A percentile compares a stretch with the other conserved stretches of the same genome.
phyloP scores from a whole-genome alignment of 1,140 invertebrate species.

The Dendrolimus punctatus region DNA sequence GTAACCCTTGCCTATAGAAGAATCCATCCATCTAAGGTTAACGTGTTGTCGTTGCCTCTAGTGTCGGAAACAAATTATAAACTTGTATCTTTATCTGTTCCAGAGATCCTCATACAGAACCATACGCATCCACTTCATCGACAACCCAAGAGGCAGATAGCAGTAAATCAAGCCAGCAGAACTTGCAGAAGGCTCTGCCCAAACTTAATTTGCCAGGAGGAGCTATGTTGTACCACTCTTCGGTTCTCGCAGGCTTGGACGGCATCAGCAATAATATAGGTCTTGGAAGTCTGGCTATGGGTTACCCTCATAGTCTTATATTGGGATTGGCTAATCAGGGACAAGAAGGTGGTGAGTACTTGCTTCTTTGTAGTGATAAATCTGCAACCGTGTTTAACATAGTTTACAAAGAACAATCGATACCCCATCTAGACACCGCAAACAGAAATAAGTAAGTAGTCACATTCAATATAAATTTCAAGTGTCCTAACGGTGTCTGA shows the following conservation, averaged over 20 bases:
- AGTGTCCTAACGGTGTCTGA: no score
- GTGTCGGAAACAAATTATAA: no score
- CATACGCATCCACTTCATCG: conserved; percentile 45
- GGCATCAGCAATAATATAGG: conserved; percentile 49
- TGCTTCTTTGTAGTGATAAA: no score
- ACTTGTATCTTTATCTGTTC: conserved; percentile 6
- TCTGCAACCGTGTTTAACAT: no score
- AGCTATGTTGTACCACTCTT: conserved; percentile 53
- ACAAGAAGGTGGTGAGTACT: conserved; percentile 48
- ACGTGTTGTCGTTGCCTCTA: no score
- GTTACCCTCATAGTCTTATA: conserved; percentile 58
- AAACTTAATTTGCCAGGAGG: conserved; percentile 57
- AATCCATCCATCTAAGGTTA: no score
- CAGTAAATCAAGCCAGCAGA: conserved; percentile 37
- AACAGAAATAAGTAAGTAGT: no score
- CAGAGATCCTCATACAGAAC: conserved; percentile 35
- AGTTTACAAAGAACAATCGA: no score
- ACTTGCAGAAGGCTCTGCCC: conserved; percentile 44
- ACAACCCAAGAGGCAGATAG: conserved; percentile 48
- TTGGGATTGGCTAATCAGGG: conserved; percentile 58
- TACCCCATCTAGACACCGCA: no score
- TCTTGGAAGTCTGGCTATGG: conserved; percentile 55
- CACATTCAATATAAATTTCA: no score
- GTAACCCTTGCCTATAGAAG: no score
- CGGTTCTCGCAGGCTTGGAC: conserved; percentile 46